Evolutionary conservation across 2,113 vertebrate genomes (phyloP), one percentile per base, ranked within the genome.

Genomic region (Eulacestoma nigropectus): DNA sequence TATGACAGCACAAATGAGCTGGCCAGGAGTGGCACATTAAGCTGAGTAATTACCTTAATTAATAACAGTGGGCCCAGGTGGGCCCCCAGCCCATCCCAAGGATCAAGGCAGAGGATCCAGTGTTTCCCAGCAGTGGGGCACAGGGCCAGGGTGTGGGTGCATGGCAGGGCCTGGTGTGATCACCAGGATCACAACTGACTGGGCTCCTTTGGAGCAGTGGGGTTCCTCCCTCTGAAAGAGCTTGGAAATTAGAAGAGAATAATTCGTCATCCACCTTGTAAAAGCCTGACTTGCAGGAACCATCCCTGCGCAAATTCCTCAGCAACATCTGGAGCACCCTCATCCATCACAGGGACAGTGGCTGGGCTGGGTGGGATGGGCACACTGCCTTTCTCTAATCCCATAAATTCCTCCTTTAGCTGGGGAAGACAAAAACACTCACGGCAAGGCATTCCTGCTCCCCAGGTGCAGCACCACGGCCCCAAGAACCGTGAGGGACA

Each of bases 1-100:
- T 26, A 2, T 26, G 12, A 70, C 52, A 57, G 89, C 67, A 41
- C 32, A 76, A 75, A 59, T 11, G 89, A 93, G 84, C 74, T 56
- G 69, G 73, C 93, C 84, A 39, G 73, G 59, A 74, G 86, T 53
- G 69, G 59, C 77, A 93, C 56, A 68, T 82, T 52, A 82, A 62
- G 64, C 41, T 74, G 69, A 87, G 62, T 95, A 88, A 96, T 91
- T 88, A 86, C 42, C 75, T 77, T 63, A 89, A 92, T 93, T 87
- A 96, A 84, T 79, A 87, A 65, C 30, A 33, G n/a, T 2, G 8
- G 33, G 29, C 67, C 30, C 75, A 82, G 52, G 52, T 78, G 47
- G 70, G 65, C 52, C 65, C 8, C 25, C 35, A 59, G 73, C 57
- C 57, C 60, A 33, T 64, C 35, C 83, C 50, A 35, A 9, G 35